phyloP scores from a whole-genome alignment of 2,888 invertebrate genomes.

The Himalopsyche anomala region DNA sequence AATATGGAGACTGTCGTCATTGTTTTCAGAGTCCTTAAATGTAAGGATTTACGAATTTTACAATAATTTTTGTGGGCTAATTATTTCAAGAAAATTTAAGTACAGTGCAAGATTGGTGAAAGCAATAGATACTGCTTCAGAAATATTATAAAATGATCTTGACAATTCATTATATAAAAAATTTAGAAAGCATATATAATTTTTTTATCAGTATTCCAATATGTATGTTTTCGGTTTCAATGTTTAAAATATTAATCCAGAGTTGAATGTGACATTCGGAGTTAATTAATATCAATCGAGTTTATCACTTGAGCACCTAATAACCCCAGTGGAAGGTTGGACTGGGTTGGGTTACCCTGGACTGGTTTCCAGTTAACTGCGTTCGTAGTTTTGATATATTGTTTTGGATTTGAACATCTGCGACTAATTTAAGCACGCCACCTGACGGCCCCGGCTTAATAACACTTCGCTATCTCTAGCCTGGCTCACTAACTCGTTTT shows the following conservation, averaged over 20 bases:
- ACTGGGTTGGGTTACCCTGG: constrained; percentile 29
- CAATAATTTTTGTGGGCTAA: no score
- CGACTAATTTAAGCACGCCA: constrained; percentile 34
- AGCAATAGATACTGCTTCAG: no score
- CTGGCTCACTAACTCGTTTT: not conserved
- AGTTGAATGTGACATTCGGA: not conserved
- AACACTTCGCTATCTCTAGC: constrained; percentile 13
- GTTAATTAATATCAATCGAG: constrained; percentile 5
- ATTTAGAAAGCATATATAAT: no score
- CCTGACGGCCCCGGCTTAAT: constrained; percentile 24
- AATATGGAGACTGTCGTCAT: no score
- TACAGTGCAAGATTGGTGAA: no score
- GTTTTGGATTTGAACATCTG: constrained; percentile 31
- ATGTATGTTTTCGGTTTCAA: no score
- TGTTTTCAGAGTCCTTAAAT: no score
- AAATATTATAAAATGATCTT: no score
- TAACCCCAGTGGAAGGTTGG: not conserved
- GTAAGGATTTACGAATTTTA: no score
- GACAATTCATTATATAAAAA: no score
- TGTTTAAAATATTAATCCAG: not conserved
- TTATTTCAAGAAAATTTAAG: no score
- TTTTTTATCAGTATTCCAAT: no score
- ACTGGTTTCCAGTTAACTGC: constrained; percentile 31
- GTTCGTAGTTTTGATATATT: constrained; percentile 34
- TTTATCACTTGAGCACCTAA: constrained; percentile 22